A percentile compares a stretch with the other conserved stretches of the same genome.
phyloP scores from a whole-genome alignment of 2,113 vertebrate species.

The Acanthochromis polyacanthus region DNA sequence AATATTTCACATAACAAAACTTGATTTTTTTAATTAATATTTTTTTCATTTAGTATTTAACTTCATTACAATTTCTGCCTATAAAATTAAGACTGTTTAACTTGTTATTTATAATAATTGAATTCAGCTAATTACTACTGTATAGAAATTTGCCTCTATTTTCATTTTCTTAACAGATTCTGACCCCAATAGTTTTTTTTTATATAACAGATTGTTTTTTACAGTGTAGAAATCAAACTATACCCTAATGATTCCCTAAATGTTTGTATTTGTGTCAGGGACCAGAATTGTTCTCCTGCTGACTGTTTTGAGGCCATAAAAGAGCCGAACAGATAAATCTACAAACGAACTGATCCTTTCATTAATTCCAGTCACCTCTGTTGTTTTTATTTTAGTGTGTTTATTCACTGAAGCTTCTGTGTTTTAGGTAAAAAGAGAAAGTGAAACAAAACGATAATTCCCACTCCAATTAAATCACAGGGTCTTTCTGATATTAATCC shows the following conservation, averaged over 20 bases:
- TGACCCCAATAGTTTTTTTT: too few relatives aligned
- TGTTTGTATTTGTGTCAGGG: background rate
- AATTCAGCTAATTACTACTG: too few relatives aligned
- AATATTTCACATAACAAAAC: too few relatives aligned
- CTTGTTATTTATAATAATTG: too few relatives aligned
- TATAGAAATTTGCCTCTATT: too few relatives aligned
- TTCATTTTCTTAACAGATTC: too few relatives aligned
- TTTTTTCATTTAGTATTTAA: too few relatives aligned
- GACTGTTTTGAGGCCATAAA: background rate
- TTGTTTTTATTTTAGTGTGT: background rate
- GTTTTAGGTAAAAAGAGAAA: background rate
- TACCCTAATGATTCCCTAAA: background rate
- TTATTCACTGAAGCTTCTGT: background rate
- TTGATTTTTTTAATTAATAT: too few relatives aligned
- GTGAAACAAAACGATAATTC: background rate
- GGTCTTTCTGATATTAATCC: background rate
- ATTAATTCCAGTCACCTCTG: background rate
- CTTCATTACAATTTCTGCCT: too few relatives aligned
- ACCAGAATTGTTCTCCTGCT: too few relatives aligned
- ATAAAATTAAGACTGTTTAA: too few relatives aligned
- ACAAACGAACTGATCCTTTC: background rate
- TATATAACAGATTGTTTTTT: too few relatives aligned
- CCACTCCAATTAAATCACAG: constrained; percentile 5
- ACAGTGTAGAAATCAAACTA: background rate
- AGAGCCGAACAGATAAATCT: background rate